These are phyloP conservation scores for Resseliella maxima DNA, from an alignment of 2,888 invertebrate species.

Conservation along the genomic window DNA sequence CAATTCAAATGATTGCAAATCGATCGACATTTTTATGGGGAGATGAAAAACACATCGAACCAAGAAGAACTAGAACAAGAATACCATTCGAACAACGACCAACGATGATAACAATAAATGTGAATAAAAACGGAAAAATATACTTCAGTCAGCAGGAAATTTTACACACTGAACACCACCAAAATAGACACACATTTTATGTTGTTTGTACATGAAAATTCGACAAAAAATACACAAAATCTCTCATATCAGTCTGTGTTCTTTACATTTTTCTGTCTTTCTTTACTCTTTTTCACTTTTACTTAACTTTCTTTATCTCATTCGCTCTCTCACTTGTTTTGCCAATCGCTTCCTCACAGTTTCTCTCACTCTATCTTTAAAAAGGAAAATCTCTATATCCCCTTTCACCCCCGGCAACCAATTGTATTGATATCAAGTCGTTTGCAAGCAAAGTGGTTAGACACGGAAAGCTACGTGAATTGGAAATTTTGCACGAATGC, in stretches of 20 bases:
- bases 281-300: too few relatives aligned
- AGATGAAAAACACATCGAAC: not conserved
- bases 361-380: too few relatives aligned
- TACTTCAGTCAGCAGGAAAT: slow-evolving; percentile 51
- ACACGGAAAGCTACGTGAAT: slow-evolving; percentile 1
- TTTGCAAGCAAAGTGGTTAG: not conserved
- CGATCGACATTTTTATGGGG: slow-evolving; percentile 17
- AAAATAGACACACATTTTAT: not conserved
- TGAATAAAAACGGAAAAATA: not conserved
- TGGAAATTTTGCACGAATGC: slow-evolving; percentile 43
- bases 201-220: too few relatives aligned
- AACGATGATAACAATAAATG: slow-evolving; percentile 40
- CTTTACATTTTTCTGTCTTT: too few relatives aligned
- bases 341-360: too few relatives aligned
- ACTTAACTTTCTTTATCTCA: too few relatives aligned
- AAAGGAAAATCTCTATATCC: too few relatives aligned
- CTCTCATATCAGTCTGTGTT: too few relatives aligned
- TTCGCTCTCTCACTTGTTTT: too few relatives aligned
- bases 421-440: not conserved
- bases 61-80: not conserved
- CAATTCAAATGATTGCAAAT: slow-evolving; percentile 53
- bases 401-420: too few relatives aligned
- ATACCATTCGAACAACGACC: not conserved
- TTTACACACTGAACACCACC: slow-evolving; percentile 13
- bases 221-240: too few relatives aligned